Percentiles rank a stretch among this genome's conserved stretches.
These are phyloP conservation scores for Dunckerocampus dactyliophorus DNA, from an alignment of 2,113 vertebrate genomes.

Conservation along the genomic window DNA sequence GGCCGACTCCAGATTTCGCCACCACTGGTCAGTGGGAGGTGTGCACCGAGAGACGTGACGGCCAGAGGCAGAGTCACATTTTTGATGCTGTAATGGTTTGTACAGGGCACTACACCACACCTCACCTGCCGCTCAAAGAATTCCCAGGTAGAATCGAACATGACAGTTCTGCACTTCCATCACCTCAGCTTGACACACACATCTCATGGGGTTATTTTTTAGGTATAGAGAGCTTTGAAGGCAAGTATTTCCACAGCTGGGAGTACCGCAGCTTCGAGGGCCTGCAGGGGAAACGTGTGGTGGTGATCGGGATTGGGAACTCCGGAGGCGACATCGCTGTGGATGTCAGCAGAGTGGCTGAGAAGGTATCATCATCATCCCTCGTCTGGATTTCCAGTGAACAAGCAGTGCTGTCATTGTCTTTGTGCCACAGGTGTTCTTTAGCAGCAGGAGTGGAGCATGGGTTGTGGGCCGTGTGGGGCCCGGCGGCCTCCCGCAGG, in stretches of 20 bases:
- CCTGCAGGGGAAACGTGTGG: conserved; percentile 77
- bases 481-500: conserved; percentile 67
- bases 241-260: conserved; percentile 80
- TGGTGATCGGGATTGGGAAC: conserved; percentile 85
- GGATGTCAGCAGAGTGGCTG: conserved; percentile 80
- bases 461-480: conserved; percentile 80
- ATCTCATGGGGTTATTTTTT: conserved; percentile 10
- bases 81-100: conserved; percentile 87
- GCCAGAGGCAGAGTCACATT: conserved; percentile 46
- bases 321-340: conserved; percentile 86
- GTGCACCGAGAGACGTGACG: conserved; percentile 56
- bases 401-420: neutral
- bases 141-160: conserved; percentile 76
- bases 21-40: conserved; percentile 82
- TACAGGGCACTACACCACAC: conserved; percentile 72
- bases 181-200: neutral
- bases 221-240: conserved; percentile 84
- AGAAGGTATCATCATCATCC: conserved; percentile 63
- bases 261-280: conserved; percentile 74
- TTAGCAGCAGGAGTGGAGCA: conserved; percentile 82
- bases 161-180: neutral
- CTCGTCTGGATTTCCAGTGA: too few relatives aligned
- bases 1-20: conserved; percentile 67
- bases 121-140: conserved; percentile 74
- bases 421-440: conserved; percentile 75